phyloP scores from a whole-genome alignment of 2,113 vertebrate species.

The Pseudorasbora parva region DNA sequence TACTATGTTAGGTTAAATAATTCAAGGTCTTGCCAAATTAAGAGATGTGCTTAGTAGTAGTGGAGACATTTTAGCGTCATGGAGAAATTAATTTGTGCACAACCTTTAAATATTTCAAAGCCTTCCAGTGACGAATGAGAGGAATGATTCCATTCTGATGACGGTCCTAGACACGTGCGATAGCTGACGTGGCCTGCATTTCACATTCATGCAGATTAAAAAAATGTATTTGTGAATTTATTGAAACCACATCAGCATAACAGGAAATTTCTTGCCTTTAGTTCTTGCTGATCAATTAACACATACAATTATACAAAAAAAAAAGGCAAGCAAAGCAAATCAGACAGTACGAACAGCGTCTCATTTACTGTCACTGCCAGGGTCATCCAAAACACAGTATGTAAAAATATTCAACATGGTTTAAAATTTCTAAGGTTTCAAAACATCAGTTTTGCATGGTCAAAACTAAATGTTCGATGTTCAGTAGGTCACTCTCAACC shows the following conservation, averaged over 20 bases:
- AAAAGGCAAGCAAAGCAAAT: not conserved
- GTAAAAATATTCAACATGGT: not conserved
- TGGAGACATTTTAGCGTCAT: not conserved
- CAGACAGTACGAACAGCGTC: not conserved
- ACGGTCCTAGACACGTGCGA: not conserved
- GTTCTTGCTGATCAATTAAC: slow-evolving; percentile 13
- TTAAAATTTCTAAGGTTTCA: slow-evolving; percentile 13
- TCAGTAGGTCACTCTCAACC: slow-evolving; percentile 3
- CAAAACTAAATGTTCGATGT: slow-evolving; percentile 2
- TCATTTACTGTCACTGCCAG: not conserved
- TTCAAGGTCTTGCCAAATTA: not conserved
- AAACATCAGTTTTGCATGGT: slow-evolving; percentile 23
- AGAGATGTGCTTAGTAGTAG: not conserved
- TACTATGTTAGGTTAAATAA: not conserved
- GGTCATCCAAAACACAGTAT: not conserved
- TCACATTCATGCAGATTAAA: not conserved
- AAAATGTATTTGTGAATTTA: not conserved
- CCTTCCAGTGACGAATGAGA: not conserved
- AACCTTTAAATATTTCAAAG: not conserved
- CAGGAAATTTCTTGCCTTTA: slow-evolving; percentile 16
- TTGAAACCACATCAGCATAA: slow-evolving; percentile 32
- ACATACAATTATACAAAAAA: not conserved
- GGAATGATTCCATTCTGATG: not conserved
- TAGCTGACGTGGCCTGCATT: slow-evolving; percentile 38
- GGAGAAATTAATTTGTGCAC: not conserved